Evolutionary conservation across 2,888 invertebrate genomes (phyloP).

Genomic region (Ornithoptera alexandrae): DNA sequence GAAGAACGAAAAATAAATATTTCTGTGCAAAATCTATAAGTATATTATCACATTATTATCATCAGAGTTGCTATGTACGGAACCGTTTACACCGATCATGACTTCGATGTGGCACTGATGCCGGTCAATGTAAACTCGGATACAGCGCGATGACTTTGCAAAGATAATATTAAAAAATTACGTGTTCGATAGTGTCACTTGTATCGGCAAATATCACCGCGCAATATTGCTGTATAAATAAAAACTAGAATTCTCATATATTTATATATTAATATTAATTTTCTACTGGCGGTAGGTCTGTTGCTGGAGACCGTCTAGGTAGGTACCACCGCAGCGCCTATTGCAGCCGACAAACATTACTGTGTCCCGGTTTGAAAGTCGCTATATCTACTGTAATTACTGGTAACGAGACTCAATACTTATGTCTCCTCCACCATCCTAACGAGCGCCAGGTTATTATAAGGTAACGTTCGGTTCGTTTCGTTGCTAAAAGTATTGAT

Average conservation of each 20-base stretch:
- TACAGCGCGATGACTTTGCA: not conserved
- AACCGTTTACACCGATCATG: not conserved
- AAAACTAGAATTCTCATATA: not conserved
- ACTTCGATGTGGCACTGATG: not conserved
- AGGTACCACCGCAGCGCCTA: too few relatives aligned
- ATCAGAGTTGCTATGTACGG: not conserved
- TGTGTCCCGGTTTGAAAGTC: too few relatives aligned
- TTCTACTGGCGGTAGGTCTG: not conserved
- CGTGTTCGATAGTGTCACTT: not conserved
- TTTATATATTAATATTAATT: not conserved
- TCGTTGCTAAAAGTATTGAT: too few relatives aligned
- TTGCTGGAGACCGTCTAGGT: too few relatives aligned
- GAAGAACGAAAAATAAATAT: too few relatives aligned
- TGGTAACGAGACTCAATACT: too few relatives aligned
- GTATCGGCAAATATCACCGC: not conserved
- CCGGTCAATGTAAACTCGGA: not conserved
- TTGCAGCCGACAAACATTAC: too few relatives aligned
- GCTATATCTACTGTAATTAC: too few relatives aligned
- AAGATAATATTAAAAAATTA: not conserved
- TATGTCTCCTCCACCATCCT: too few relatives aligned
- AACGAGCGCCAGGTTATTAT: not conserved
- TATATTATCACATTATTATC: not conserved
- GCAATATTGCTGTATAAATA: not conserved
- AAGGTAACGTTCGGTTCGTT: too few relatives aligned
- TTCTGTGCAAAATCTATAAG: too few relatives aligned